Conservation (phyloP, 2,888 invertebrate species). For the Aleiodes leptofemur region DNA sequence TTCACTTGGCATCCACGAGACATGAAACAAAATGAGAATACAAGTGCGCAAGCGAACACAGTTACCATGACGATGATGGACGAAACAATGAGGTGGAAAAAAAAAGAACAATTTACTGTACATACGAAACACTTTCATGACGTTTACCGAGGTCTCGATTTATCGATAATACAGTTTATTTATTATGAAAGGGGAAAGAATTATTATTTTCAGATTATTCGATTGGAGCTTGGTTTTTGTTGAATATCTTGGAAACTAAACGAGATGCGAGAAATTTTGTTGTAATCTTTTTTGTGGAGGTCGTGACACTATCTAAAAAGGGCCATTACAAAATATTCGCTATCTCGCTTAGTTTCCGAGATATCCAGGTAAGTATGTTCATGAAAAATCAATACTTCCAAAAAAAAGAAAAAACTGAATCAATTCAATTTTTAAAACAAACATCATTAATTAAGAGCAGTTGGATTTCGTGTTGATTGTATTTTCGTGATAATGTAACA, state of each 20-base stretch:
- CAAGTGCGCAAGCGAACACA: conserved; percentile 45
- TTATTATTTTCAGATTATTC: too few relatives aligned
- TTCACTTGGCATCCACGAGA: conserved; percentile 5
- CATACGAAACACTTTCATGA: conserved; percentile 6
- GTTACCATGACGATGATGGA: conserved; percentile 64
- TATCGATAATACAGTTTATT: conserved; percentile 11
- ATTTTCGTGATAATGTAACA: conserved; percentile 44
- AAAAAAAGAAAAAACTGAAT: neutral
- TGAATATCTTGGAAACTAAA: too few relatives aligned
- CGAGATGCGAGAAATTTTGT: too few relatives aligned
- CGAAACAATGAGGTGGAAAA: conserved; percentile 58
- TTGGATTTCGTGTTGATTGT: conserved; percentile 34
- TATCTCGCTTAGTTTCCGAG: too few relatives aligned
- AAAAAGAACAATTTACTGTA: conserved; percentile 6
- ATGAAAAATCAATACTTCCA: too few relatives aligned
- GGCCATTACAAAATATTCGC: too few relatives aligned
- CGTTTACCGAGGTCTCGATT: conserved; percentile 15
- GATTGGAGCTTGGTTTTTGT: too few relatives aligned
- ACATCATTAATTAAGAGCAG: conserved; percentile 15
- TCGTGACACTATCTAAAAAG: too few relatives aligned
- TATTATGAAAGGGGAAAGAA: neutral
- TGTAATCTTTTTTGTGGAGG: too few relatives aligned
- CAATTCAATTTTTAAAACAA: neutral
- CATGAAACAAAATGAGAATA: conserved; percentile 16
- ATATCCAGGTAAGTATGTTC: too few relatives aligned